These are phyloP conservation scores for Melozone crissalis DNA, from an alignment of 2,113 vertebrate species.

Conservation along the genomic window DNA sequence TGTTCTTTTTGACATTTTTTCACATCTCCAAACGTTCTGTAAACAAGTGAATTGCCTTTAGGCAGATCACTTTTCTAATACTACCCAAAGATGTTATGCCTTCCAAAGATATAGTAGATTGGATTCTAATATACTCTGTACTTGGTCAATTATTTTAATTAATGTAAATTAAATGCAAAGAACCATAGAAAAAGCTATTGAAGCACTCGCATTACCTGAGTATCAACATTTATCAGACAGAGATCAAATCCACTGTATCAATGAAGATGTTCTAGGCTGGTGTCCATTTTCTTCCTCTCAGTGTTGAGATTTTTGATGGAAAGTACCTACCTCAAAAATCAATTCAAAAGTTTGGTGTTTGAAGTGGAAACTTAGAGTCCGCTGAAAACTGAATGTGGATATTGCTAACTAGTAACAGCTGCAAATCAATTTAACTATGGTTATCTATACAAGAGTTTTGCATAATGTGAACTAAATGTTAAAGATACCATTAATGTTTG, in stretches of 20 bases:
- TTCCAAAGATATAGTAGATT: background rate
- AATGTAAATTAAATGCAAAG: background rate
- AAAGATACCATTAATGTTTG: background rate
- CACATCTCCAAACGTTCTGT: background rate
- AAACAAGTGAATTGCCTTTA: background rate
- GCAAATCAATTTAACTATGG: background rate
- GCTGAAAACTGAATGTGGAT: background rate
- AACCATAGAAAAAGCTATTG: background rate
- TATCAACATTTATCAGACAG: background rate
- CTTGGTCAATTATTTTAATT: constrained; percentile 25
- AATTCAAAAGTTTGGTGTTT: background rate
- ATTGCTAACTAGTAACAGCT: background rate
- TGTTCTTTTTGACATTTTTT: background rate
- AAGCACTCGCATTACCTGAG: background rate
- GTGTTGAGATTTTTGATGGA: background rate
- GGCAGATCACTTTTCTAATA: background rate
- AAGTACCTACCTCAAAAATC: background rate
- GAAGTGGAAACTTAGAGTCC: background rate
- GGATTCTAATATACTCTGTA: background rate
- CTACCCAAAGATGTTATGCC: background rate
- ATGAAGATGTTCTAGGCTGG: background rate
- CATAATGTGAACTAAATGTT: background rate
- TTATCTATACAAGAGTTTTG: background rate
- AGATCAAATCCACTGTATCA: background rate
- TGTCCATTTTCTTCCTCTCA: background rate